Percentiles rank a stretch among this genome's conserved stretches.
Conservation (phyloP, 2,113 vertebrate species). For the Meriones unguiculatus region DNA sequence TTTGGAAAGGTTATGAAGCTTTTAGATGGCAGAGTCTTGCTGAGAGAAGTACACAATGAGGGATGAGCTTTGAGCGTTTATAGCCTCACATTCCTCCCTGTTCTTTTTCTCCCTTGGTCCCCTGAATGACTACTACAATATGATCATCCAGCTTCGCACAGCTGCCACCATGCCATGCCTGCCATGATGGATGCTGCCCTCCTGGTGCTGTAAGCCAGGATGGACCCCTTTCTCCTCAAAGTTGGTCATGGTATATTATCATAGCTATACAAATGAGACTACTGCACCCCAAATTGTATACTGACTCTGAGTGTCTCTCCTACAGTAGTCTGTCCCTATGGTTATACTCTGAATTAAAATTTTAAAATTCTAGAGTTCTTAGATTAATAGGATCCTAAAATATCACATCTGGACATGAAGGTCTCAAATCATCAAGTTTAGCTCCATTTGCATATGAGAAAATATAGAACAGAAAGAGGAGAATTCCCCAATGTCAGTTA, state of each 20-base stretch:
- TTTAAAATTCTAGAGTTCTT: not conserved
- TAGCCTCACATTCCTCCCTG: no score
- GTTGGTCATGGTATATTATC: no score
- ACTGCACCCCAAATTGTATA: not conserved
- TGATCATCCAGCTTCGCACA: no score
- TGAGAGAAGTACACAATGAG: not conserved
- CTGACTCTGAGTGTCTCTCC: not conserved
- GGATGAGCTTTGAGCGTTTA: not conserved
- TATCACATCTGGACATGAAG: not conserved
- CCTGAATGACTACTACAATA: not conserved
- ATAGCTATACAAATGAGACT: not conserved
- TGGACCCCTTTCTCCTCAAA: not conserved
- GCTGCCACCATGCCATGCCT: not conserved
- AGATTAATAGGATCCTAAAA: constrained; percentile 32
- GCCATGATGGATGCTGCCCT: not conserved
- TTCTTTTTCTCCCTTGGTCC: not conserved
- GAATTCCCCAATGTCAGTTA: not conserved
- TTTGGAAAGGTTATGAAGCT: not conserved
- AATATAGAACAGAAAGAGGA: not conserved
- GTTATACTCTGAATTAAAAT: not conserved
- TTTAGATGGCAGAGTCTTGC: not conserved
- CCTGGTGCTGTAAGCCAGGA: not conserved
- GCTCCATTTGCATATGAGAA: not conserved
- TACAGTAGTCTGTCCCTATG: not conserved
- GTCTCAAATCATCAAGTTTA: not conserved